phyloP scores from a whole-genome alignment of 2,113 vertebrate genomes.

The rabbit (Oryctolagus cuniculus) region DNA sequence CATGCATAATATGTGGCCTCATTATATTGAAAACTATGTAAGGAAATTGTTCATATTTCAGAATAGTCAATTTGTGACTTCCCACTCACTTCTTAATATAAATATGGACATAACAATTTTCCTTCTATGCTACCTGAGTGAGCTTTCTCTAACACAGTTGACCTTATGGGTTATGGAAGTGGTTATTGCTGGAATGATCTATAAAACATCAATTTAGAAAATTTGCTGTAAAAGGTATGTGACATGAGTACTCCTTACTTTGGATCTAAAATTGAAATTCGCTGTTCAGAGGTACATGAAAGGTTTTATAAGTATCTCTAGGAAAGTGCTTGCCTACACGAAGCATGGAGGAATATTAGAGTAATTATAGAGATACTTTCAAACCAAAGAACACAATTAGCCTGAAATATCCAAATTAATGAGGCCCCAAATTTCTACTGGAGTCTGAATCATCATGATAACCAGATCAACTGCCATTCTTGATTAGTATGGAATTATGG shows the following conservation, averaged over 20 bases:
- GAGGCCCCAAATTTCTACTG: not conserved
- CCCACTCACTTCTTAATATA: conserved; percentile 35
- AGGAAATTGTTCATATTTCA: not conserved
- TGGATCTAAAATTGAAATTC: not conserved
- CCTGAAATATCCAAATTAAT: conserved; percentile 46
- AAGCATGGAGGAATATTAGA: not conserved
- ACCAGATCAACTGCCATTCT: conserved; percentile 9
- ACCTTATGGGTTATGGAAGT: conserved; percentile 29
- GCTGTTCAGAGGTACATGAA: conserved; percentile 16
- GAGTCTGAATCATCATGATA: not conserved
- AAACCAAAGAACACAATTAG: conserved; percentile 32
- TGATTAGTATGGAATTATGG: not conserved
- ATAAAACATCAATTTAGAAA: conserved; percentile 51
- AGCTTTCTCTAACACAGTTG: not conserved
- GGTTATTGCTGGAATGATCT: conserved; percentile 35
- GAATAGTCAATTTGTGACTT: not conserved
- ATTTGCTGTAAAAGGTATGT: not conserved
- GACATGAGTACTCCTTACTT: not conserved
- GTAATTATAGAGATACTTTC: conserved; percentile 39
- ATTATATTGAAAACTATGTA: not conserved
- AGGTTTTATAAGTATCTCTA: conserved; percentile 43
- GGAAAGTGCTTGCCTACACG: not conserved
- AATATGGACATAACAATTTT: conserved; percentile 48
- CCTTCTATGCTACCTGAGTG: not conserved
- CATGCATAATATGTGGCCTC: not conserved